A percentile compares a stretch with the other conserved stretches of the same genome.
Conservation (phyloP, 1,140 invertebrate genomes). For the Pseudachorutes palmiensis region DNA sequence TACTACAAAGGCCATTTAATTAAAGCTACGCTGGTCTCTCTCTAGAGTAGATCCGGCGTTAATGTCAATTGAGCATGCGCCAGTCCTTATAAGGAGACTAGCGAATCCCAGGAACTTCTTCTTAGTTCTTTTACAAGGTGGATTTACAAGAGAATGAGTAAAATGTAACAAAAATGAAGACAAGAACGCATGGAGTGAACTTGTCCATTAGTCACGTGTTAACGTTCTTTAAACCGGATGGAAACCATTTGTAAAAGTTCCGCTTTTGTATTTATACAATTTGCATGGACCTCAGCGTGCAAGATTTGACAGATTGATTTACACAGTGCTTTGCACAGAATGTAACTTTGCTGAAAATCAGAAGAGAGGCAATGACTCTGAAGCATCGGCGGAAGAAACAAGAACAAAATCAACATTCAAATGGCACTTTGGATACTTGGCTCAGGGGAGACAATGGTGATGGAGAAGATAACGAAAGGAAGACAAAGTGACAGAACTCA, state of each 20-base stretch:
- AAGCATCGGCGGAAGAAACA: neutral
- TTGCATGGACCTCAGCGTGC: neutral
- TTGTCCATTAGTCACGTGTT: no score
- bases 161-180: no score
- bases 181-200: no score
- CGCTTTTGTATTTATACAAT: neutral
- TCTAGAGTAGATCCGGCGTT: no score
- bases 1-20: neutral
- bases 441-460: neutral
- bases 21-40: no score
- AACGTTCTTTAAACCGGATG: conserved; percentile 1
- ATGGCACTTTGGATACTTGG: neutral
- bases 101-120: no score
- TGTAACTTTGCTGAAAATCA: no score
- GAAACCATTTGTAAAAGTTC: neutral
- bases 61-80: no score
- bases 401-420: neutral
- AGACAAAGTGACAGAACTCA: neutral
- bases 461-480: neutral
- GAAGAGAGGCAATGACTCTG: no score
- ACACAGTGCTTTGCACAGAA: neutral
- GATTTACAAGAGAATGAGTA: no score
- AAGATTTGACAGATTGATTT: neutral
- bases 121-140: no score
- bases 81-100: no score